Evolutionary conservation across 1,140 invertebrate species (phyloP), one percentile per base, ranked within the genome.

Genomic region (Drosophila miranda): DNA sequence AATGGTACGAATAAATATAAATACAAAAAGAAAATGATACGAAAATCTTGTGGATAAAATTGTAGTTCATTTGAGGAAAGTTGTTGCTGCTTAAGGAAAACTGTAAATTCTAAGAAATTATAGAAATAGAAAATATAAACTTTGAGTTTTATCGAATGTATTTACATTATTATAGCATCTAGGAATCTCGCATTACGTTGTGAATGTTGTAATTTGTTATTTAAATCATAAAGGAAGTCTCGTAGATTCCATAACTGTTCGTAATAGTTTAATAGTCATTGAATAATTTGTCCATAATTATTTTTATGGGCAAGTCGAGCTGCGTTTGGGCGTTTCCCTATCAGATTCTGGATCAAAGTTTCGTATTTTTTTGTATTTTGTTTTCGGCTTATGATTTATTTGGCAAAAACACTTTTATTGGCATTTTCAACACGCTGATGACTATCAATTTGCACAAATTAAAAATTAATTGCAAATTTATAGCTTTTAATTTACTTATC

Each of bases 381-480:
- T 8, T 30, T 34, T 34, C 0, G 30, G 2, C 34, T 38, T 38
- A 38, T 81, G 82, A 87, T 86, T 86, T 87, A 87, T 87, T 81
- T 58, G 30, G 48, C 64, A 64, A 58, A 51, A 71, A 38, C 67
- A 78, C 63, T 78, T 82, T 70, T 67, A 70, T 61, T 86, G 77
- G 61, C 69, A 50, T 80, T 78, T 74, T 64, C 59, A 59, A 59
- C 63, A 61, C 77, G 49, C 81, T 82, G 78, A 81, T 81, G 74
- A 50, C 84, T 66, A 81, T 86, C 82, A 82, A 86, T 82, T 87
- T 87, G 78, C 78, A 75, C 81, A 87, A 89, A 89, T 84, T 89
- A 84, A 89, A 88, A 89, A 81, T 89, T 89, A 89, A 89, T 89
- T 89, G 84, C 73, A 81, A 89, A 89, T 89, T 89, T 89, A 89